Evolutionary conservation across 1,140 invertebrate genomes (phyloP), one percentile per base, ranked within the genome.

Genomic region (Aphaenogaster floridana): DNA sequence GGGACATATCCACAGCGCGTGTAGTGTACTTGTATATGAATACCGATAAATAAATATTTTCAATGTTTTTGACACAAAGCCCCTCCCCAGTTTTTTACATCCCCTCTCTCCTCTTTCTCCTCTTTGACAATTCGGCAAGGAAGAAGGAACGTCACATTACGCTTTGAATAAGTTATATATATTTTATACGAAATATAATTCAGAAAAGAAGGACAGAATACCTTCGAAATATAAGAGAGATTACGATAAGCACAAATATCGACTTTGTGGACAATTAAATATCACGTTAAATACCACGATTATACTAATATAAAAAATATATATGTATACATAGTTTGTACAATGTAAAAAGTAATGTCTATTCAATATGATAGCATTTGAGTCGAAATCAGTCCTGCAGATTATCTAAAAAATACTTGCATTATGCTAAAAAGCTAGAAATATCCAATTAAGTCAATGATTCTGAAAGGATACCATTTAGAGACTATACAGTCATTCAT

Each of bases 41-140:
- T 93, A 93, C 86, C 92, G 91, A 81, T 81, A 93, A 93, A 93
- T 93, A 93, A 92, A 93, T 93, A 93, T 93, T 93, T 93, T 93
- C 92, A 93, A 93, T 93, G 93, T 93, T 93, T 93, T 93, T 93
- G 88, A 93, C 92, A 93, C 91, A 93, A 91, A 86, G 87, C n/a
- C 28, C 8, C 28, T 42, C 9, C 36, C 6, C n/a, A 8, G 0
- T 89, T 79, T 13, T 63, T 76, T n/a, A 45, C 13, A 11, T 28
- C 42, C 6, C n/a, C 9, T 68, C 36, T 34, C 2, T n/a, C 17
- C 17, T 36, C 1, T 34, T 13, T 15, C 8, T n/a, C 13, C 9
- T 17, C n/a, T 11, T 34, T n/a, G 21, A 2, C 4, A n/a, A 42
- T 81, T 83, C 42, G 9, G 7, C 2, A 52, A 39, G 34, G 11